Percentiles rank a stretch among this genome's conserved stretches.
Evolutionary conservation across 2,888 invertebrate genomes (phyloP).

Genomic region (Athripsodes cinereus): DNA sequence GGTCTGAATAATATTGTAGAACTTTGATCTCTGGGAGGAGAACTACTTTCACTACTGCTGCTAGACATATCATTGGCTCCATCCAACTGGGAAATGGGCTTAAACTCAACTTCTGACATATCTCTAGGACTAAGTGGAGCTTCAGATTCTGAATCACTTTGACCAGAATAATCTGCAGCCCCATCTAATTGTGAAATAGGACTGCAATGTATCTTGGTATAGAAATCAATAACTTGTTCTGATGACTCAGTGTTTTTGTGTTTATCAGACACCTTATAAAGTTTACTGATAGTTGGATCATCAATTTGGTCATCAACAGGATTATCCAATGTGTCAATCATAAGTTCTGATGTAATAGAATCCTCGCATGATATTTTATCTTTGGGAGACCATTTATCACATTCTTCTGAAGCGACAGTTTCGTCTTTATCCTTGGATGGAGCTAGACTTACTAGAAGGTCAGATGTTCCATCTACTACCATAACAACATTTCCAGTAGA

Average conservation of each 20-base stretch:
- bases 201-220: constrained; percentile 50
- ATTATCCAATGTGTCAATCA: not conserved
- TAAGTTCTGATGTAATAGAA: constrained; percentile 4
- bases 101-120: constrained; percentile 37
- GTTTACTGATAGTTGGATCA: not conserved
- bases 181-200: constrained; percentile 65
- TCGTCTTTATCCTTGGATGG: constrained; percentile 20
- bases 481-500: constrained; percentile 33
- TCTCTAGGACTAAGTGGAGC: constrained; percentile 41
- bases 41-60: constrained; percentile 36
- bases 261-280: constrained; percentile 25
- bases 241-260: constrained; percentile 45
- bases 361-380: constrained; percentile 6
- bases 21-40: constrained; percentile 37
- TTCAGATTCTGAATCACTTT: constrained; percentile 43
- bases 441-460: constrained; percentile 18
- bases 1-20: constrained; percentile 46
- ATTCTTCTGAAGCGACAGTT: constrained; percentile 19
- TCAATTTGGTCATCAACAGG: not conserved
- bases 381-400: constrained; percentile 19
- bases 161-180: constrained; percentile 58
- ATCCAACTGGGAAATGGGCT: constrained; percentile 60
- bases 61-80: constrained; percentile 60
- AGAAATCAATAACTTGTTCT: constrained; percentile 49
- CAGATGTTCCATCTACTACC: constrained; percentile 32